Evolutionary conservation across 2,888 invertebrate species (phyloP).

Genomic region (Perizoma affinitatum): DNA sequence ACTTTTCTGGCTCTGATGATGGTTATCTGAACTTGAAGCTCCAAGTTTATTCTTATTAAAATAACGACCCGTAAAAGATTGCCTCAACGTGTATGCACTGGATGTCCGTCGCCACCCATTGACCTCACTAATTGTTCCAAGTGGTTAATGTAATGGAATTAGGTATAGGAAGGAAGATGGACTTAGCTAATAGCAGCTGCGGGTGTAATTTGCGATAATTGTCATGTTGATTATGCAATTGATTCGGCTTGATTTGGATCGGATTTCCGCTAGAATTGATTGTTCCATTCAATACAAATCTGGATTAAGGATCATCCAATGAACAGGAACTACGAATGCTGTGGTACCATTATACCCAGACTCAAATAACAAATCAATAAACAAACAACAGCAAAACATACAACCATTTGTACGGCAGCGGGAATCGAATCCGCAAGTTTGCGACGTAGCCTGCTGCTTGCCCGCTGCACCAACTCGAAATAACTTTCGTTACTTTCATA

Average conservation of each 20-base stretch:
- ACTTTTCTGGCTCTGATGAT: no score
- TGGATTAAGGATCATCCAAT: no score
- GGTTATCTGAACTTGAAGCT: neutral
- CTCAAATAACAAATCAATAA: no score
- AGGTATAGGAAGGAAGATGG: slow-evolving; percentile 47
- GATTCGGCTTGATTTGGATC: slow-evolving; percentile 3
- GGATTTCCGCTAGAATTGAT: neutral
- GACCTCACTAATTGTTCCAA: slow-evolving; percentile 61
- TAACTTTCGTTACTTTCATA: no score
- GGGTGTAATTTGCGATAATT: slow-evolving; percentile 11
- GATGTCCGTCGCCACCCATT: slow-evolving; percentile 43
- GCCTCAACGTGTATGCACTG: slow-evolving; percentile 12
- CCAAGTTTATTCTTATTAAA: neutral
- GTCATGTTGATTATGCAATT: slow-evolving; percentile 3
- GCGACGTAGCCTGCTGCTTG: no score
- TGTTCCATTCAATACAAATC: no score
- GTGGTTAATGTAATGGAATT: slow-evolving; percentile 63
- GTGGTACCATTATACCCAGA: no score
- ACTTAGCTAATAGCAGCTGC: slow-evolving; percentile 50
- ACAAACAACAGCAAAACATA: no score
- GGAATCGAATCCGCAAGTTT: no score
- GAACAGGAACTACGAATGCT: no score
- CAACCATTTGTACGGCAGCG: no score
- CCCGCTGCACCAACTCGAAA: no score
- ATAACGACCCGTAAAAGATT: slow-evolving; percentile 22